Evolutionary conservation across 1,140 invertebrate genomes (phyloP), one percentile per base, ranked within the genome.

Genomic region (Pollicipes pollicipes): DNA sequence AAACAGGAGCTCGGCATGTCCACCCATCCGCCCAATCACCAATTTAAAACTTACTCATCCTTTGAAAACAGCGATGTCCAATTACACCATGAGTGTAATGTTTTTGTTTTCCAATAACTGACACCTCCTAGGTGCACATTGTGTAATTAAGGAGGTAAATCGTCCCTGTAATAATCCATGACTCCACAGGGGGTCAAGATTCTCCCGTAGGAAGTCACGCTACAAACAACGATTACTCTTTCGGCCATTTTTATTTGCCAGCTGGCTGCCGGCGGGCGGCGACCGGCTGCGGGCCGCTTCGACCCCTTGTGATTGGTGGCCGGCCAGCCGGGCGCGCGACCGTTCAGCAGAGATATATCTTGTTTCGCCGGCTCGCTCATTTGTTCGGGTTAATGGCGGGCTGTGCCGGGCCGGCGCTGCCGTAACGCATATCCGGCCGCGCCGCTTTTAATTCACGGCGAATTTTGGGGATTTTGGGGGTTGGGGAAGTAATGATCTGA

Each of bases 51-150:
- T 10, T 21, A 24, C 45, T 58, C 45, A 58, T 58, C 45, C 45
- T 58, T 58, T 58, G 45, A 58, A 58, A 58, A 58, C 45, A 58
- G 45, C 24, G 45, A 58, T 21, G 45, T 21, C 24, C 45, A 58
- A 58, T 58, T 58, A 58, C 45, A 24, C 45, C 45, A 58, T 58
- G 45, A 58, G 45, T 58, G 45, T 58, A 58, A 58, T 58, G 45
- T 58, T 58, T 58, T 58, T 58, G 45, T 58, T 58, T 58, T 58
- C 45, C 45, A 58, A 58, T 58, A 58, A 58, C 45, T 58, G 45
- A 58, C 45, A 58, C 45, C 45, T 58, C 45, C 45, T 21, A 58
- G 45, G 45, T 58, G 45, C 45, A 24, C 17, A 21, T 58, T 58
- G 45, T 58, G 45, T 58, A 58, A 58, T 58, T 58, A 58, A 58